Base-by-base conservation (phyloP, 2,797 vertebrate species). In the Pogonophryne albipinna region DNA sequence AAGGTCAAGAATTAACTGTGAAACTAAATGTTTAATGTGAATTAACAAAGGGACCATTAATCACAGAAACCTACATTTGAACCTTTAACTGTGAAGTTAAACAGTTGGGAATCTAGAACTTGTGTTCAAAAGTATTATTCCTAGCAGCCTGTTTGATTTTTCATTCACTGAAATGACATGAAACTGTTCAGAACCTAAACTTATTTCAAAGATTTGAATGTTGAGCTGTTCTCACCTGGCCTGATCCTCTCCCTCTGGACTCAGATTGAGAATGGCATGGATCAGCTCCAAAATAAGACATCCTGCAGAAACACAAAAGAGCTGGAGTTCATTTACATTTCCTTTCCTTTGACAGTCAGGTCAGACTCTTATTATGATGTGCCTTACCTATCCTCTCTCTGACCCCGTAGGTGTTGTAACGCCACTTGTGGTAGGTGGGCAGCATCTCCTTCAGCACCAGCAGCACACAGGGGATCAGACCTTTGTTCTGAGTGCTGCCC, bases 371-470 rank as follows among this genome's bases (percentile, higher is more conserved):
- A 7, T 38, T 38, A 38, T 9, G 6, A 38, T 19, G 10, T 6
- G 3, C 4, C 93, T 94, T 84, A 99, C 98, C 98, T 0, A 99
- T 99, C 81, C 95, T 95, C 71, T 99, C 98, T 77, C 98, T 93
- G 79, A 97, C 96, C 12, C 98, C 97, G 0, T 98, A 96, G 49
- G 94, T 95, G 90, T 97, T 98, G 61, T 99, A 99, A 61, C 97
- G 97, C 98, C 98, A 99, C 83, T 97, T 99, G 84, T 99, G 97
- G 79, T 99, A 99, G 0, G 97, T 97, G 31, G 98, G 98, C 79
- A 99, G 94, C 97, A 99, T 98, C 89, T 99, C 98, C 88, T 98
- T 99, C 34, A 99, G 87, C 66, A 99, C 98, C 79, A 99, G 97
- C 76, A 99, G 94, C 41, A 99, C 96, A 75, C 98, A 99, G 6